Conservation (phyloP, 2,113 vertebrate species). For the Phalacrocorax carbo region DNA sequence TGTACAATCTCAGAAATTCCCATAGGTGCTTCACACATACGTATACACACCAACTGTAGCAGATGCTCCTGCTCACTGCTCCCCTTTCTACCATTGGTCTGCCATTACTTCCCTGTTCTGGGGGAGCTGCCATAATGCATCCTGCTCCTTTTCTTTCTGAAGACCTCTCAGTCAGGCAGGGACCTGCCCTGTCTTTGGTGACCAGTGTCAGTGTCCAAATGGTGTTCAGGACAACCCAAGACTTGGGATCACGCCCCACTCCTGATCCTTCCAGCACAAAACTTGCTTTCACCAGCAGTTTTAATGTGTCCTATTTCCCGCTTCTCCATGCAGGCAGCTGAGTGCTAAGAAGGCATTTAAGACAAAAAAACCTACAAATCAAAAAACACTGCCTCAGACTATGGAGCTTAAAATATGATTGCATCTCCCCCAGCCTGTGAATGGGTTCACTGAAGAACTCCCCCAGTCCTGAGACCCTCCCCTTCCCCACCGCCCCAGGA, state of each 20-base stretch:
- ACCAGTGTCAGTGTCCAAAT: background rate
- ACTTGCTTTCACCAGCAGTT: background rate
- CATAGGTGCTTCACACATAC: background rate
- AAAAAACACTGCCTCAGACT: background rate
- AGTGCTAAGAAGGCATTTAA: constrained; percentile 2
- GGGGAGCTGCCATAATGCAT: background rate
- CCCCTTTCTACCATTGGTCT: background rate
- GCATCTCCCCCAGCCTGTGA: background rate
- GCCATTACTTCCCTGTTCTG: background rate
- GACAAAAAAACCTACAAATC: background rate
- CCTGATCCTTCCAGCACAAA: background rate
- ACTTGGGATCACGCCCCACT: background rate
- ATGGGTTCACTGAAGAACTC: background rate
- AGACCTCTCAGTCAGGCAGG: background rate
- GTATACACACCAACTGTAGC: background rate
- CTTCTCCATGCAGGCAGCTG: background rate
- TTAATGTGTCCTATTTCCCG: background rate
- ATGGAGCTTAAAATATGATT: background rate
- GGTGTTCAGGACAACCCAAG: background rate
- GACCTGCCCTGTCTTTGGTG: background rate
- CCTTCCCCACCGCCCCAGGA: background rate
- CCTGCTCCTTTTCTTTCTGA: background rate
- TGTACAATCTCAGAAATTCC: background rate
- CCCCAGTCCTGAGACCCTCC: background rate
- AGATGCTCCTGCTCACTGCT: background rate